Evolutionary conservation across 2,888 invertebrate species (phyloP), one percentile per base, ranked within the genome.

Genomic region (Synanthedon vespiformis): DNA sequence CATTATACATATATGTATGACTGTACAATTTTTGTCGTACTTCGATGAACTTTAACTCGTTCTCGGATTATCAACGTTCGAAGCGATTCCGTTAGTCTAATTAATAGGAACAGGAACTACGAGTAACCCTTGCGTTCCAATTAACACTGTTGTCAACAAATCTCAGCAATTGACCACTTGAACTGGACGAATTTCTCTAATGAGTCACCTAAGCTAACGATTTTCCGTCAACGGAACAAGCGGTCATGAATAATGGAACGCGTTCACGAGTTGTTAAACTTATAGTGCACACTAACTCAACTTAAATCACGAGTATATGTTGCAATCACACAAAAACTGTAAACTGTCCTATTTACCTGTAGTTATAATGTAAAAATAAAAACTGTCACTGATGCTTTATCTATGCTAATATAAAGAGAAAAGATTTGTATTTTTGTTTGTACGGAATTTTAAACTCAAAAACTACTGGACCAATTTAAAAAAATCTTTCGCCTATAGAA

Each of bases 211-310:
- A 62, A 55, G 62, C 67, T 80, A 83, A 81, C 80, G 79, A 84
- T 81, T 84, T 84, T 81, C 74, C 73, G 74, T 80, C 78, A 79
- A 70, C 67, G 60, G 62, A 72, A 77, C 77, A 77, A 79, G 80
- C 65, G 77, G 58, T 70, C 75, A 80, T 83, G 81, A 84, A 83
- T 85, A 80, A 84, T 85, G 77, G 71, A 81, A 68, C 71, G 68
- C 70, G 70, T 68, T 44, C 44, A 12, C 57, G 55, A 55, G 50
- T 55, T 44, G 13, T 44, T 44, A 44, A 12, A 14, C 6, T 14
- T 27, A n/a, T n/a, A 18, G n/a, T 27, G 44, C 13, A 22, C 51
- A 52, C 40, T 52, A 18, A 49, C 51, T 51, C 47, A 48, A 34
- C 22, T 34, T 6, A 34, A 10, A 34, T 34, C 34, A 4, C 44